A percentile compares a stretch with the other conserved stretches of the same genome.
phyloP scores from a whole-genome alignment of 2,888 invertebrate species.

The Anaspis maculata region DNA sequence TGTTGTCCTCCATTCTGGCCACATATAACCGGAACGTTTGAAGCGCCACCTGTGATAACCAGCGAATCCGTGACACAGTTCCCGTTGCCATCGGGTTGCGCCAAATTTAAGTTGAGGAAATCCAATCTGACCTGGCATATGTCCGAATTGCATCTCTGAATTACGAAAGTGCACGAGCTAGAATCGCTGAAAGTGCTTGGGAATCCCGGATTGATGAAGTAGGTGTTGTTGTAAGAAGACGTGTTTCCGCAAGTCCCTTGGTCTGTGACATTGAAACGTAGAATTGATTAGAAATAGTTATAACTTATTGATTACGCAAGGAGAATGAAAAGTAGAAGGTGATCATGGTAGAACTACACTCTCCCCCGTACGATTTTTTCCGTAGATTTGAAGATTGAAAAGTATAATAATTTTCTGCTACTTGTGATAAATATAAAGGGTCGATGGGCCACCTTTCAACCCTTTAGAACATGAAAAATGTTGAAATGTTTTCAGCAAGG shows the following conservation, averaged over 20 bases:
- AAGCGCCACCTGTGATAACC: conserved; percentile 60
- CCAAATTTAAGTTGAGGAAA: conserved; percentile 61
- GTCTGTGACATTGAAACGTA: too few species aligned
- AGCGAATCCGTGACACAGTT: conserved; percentile 63
- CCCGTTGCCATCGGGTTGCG: conserved; percentile 68
- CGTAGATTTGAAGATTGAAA: too few species aligned
- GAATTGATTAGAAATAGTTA: too few species aligned
- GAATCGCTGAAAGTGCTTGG: conserved; percentile 63
- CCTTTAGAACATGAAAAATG: too few species aligned
- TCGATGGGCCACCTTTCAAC: too few species aligned
- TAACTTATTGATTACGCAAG: too few species aligned
- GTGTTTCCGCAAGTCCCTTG: conserved; percentile 63
- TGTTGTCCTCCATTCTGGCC: conserved; percentile 77
- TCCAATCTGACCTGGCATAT: conserved; percentile 72
- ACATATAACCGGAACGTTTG: conserved; percentile 66
- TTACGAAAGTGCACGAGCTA: conserved; percentile 60
- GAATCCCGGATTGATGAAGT: conserved; percentile 72
- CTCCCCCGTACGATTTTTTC: too few species aligned
- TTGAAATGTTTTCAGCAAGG: conserved; percentile 4
- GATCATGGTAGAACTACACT: too few species aligned
- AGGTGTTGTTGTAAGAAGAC: conserved; percentile 71
- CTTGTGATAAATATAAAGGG: too few species aligned
- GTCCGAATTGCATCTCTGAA: conserved; percentile 58
- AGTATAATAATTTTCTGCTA: too few species aligned
- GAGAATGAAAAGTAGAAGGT: too few species aligned